Percentiles rank a stretch among this genome's conserved stretches.
These are phyloP conservation scores for Lepidurus arcticus DNA, from an alignment of 1,140 invertebrate species.

Conservation along the genomic window DNA sequence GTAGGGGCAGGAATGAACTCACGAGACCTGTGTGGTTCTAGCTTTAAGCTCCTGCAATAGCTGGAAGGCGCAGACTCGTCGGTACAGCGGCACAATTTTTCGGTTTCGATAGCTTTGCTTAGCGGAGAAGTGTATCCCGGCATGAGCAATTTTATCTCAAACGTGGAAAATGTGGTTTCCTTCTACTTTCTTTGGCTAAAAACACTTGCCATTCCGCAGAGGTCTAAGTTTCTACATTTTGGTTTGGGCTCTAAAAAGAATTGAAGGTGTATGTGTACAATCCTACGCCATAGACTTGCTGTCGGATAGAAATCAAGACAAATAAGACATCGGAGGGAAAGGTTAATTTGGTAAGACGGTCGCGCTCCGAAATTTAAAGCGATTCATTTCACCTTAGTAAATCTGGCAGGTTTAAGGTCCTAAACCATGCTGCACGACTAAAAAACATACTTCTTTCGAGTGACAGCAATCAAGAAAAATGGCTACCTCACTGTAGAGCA, in stretches of 20 bases:
- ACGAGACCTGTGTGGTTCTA: not conserved
- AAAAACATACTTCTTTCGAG: not conserved
- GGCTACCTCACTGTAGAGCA: not conserved
- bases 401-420: not conserved
- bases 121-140: not conserved
- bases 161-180: no score
- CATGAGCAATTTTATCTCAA: no score
- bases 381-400: slow-evolving; percentile 9
- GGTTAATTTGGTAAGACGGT: not conserved
- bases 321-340: not conserved
- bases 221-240: not conserved
- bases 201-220: not conserved
- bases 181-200: not conserved
- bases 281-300: not conserved
- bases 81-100: not conserved
- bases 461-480: slow-evolving; percentile 19
- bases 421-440: not conserved
- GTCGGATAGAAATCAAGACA: not conserved
- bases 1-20: not conserved
- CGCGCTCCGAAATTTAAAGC: not conserved
- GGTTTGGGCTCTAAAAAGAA: not conserved
- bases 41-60: not conserved
- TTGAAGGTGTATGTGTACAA: not conserved
- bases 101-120: not conserved
- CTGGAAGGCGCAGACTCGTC: not conserved